Evolutionary conservation across 2,888 invertebrate genomes (phyloP), one percentile per base, ranked within the genome.

Genomic region (Xylocampa areola): DNA sequence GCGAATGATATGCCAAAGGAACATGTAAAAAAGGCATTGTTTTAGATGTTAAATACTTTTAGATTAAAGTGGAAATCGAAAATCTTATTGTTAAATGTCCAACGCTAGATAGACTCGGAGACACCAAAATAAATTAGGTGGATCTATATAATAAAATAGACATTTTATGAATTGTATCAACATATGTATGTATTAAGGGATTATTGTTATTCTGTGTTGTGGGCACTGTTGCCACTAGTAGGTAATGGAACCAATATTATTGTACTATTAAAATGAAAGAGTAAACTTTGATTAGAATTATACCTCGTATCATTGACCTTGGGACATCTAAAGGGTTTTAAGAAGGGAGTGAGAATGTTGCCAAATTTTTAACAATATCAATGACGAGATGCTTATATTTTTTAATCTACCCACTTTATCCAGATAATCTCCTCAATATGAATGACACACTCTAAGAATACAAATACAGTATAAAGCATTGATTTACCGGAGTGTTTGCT

Each of bases 361-460:
- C 88, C 88, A 88, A 88, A 88, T 87, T 87, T 81, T 82, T 72
- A 72, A 71, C 75, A 70, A 81, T 73, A 73, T 65, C 72, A 68
- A 71, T 60, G 68, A 70, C 57, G 60, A 73, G 59, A 75, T 69
- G 70, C 74, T 81, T 77, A 63, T 82, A 85, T 84, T 86, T 82
- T 85, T 84, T 77, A 77, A 82, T 73, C 63, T 77, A 52, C 62
- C 45, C 57, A 71, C 60, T 69, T 72, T 61, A 61, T 72, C 61
- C 52, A 44, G n/a, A 45, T 57, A 50, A 48, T 64, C 63, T 67
- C 52, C 57, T 59, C 44, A 64, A 59, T 27, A 45, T 45, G 65
- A 69, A 69, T 50, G 45, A 50, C 70, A 65, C 57, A 45, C 21
- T 32, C 10, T 48, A 33, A 25, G 16, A 52, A 55, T 40, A 32